Percentiles rank a stretch among this genome's conserved stretches.
Conservation (phyloP, 2,113 vertebrate genomes). For the Chauna torquata region DNA sequence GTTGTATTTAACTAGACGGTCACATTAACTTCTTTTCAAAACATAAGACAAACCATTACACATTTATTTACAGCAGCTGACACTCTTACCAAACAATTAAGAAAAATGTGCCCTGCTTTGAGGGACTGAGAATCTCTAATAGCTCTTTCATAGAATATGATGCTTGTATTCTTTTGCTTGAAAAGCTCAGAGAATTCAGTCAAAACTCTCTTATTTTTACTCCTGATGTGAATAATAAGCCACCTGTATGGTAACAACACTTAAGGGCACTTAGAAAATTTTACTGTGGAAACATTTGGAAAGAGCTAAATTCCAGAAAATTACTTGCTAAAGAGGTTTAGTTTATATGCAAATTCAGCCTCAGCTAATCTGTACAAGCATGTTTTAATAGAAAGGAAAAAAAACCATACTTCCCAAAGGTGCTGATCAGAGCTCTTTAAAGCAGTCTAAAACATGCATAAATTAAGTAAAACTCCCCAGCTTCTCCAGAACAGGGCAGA, state of each 20-base stretch:
- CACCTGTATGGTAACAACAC: not conserved
- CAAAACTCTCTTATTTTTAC: not conserved
- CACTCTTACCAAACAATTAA: not conserved
- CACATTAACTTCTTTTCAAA: not conserved
- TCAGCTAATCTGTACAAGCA: not conserved
- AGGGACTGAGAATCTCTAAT: not conserved
- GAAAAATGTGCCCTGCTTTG: not conserved
- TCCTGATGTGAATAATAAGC: not conserved
- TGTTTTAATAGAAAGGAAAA: not conserved
- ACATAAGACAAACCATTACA: not conserved
- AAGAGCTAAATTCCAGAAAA: not conserved
- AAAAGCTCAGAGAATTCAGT: not conserved
- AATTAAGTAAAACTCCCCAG: not conserved
- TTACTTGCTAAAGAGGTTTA: not conserved
- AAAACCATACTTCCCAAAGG: not conserved
- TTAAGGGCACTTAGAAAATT: not conserved
- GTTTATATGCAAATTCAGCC: not conserved
- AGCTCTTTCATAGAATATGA: not conserved
- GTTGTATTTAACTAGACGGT: not conserved
- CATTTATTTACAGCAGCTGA: not conserved
- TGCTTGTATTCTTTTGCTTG: not conserved
- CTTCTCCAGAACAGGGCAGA: not conserved
- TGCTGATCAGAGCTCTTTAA: not conserved
- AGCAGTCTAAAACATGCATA: not conserved
- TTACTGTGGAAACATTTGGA: not conserved